Evolutionary conservation across 2,113 vertebrate genomes (phyloP), one percentile per base, ranked within the genome.

Genomic region (Toxotes jaculatrix): DNA sequence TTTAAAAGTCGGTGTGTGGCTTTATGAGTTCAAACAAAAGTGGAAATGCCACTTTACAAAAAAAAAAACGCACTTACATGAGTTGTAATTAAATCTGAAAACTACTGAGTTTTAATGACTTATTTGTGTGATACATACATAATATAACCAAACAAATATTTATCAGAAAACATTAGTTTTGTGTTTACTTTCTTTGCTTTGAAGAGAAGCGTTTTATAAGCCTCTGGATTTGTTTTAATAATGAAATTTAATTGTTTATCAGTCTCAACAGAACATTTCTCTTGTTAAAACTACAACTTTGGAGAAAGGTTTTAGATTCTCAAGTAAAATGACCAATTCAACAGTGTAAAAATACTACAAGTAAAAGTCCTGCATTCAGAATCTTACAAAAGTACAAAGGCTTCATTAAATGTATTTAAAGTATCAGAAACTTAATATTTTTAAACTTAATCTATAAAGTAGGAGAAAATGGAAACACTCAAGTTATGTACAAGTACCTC

Each of bases 141-240:
- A 34, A 8, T 31, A 19, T 34, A 19, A 60, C 11, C 51, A 43
- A 51, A 32, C 45, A 70, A 53, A 70, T 62, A 62, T 62, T 71
- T 57, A 57, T 31, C 51, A 11, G 36, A 40, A 34, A 55, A 16
- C 59, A 47, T 47, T 51, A 7, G 8, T n/a, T 51, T 49, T n/a
- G 21, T 51, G 19, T n/a, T 51, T 51, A 17, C 49, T 51, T 43
- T 1, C 1, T 11, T 43, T 11, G 42, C 42, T 17, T 47, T 55
- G 8, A 23, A 23, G n/a, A 55, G 3, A 0, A 11, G 9, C 2
- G 45, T 53, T 68, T 55, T 55, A 55, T 23, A 1, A 55, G 53
- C 53, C 53, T 55, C 51, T n/a, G 9, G 51, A 10, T 51, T 43
- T 51, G 49, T 51, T 49, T 49, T 49, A 21, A 51, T 21, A 9